phyloP scores from a whole-genome alignment of 2,888 invertebrate genomes.

The Luperina nickerlii region DNA sequence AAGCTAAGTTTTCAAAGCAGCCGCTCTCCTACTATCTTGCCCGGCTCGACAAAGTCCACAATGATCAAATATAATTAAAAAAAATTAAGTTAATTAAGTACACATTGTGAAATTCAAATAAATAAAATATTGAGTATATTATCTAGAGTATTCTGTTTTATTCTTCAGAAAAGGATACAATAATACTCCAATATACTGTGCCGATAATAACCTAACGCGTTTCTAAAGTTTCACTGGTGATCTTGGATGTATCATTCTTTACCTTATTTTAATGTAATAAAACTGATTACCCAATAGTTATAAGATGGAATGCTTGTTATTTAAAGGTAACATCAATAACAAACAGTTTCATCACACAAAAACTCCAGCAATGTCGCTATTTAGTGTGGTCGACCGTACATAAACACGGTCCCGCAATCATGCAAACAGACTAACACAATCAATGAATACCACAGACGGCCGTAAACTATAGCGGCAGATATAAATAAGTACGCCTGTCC shows the following conservation, averaged over 20 bases:
- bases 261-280: not conserved
- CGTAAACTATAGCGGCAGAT: slow-evolving; percentile 78
- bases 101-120: not conserved
- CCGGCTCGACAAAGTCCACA: too few species aligned
- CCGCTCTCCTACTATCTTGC: too few species aligned
- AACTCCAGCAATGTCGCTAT: slow-evolving; percentile 67
- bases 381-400: slow-evolving; percentile 69
- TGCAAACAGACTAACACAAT: slow-evolving; percentile 83
- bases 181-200: not conserved
- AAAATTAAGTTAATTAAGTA: not conserved
- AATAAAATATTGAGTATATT: too few species aligned
- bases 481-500: slow-evolving; percentile 81
- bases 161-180: not conserved
- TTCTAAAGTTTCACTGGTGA: not conserved
- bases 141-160: not conserved
- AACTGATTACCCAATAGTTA: not conserved
- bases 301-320: not conserved
- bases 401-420: slow-evolving; percentile 73
- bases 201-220: not conserved
- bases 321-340: slow-evolving; percentile 7
- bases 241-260: not conserved
- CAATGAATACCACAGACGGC: slow-evolving; percentile 81
- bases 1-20: too few species aligned
- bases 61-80: too few species aligned
- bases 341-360: slow-evolving; percentile 40